phyloP scores from a whole-genome alignment of 2,888 invertebrate genomes.

The Stenchaetothrips biformis region DNA sequence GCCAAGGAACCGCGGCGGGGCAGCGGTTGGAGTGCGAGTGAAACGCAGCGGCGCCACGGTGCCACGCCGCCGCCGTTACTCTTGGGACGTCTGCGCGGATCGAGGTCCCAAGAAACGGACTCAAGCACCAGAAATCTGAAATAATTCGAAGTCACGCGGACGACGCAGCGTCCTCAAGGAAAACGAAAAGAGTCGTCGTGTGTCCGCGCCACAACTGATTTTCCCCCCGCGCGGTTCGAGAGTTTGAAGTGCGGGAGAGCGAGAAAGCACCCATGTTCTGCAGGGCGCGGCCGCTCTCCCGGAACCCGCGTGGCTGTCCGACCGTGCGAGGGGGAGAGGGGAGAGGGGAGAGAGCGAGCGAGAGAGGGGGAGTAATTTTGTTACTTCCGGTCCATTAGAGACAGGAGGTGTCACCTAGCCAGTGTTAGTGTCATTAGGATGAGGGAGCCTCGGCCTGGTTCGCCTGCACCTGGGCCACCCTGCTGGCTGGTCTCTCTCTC shows the following conservation, averaged over 20 bases:
- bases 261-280: neutral
- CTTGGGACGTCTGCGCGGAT: too few species aligned
- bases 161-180: too few species aligned
- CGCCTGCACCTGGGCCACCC: neutral
- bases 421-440: conserved; percentile 11
- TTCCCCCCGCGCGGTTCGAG: neutral
- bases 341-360: neutral
- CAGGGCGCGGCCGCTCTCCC: neutral
- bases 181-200: too few species aligned
- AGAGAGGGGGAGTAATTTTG: conserved; percentile 1
- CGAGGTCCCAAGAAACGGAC: too few species aligned
- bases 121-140: too few species aligned
- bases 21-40: too few species aligned
- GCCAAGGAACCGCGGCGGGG: too few species aligned
- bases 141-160: too few species aligned
- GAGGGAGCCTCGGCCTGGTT: neutral
- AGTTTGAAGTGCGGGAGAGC: neutral
- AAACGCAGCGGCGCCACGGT: too few species aligned
- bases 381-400: conserved; percentile 16
- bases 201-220: too few species aligned
- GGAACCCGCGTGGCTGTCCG: neutral
- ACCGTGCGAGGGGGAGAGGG: neutral
- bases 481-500: conserved; percentile 2
- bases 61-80: too few species aligned
- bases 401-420: neutral